phyloP scores from a whole-genome alignment of 2,113 vertebrate species.

The Campylomormyrus numenius region DNA sequence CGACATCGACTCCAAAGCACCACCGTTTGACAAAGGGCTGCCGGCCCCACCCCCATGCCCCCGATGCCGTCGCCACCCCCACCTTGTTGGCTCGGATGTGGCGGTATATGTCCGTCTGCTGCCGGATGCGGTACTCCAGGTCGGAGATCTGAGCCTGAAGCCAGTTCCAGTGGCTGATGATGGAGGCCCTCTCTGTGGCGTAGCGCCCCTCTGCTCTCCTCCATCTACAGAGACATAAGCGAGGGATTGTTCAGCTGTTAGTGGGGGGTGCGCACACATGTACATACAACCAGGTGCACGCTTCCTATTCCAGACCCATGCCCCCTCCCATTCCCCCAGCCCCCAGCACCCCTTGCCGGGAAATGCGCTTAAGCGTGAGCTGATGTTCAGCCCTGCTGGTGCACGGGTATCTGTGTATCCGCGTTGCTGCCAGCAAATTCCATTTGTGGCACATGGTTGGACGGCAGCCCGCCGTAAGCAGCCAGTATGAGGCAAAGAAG shows the following conservation, averaged over 20 bases:
- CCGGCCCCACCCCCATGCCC: neutral
- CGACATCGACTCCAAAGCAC: neutral
- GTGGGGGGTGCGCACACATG: neutral
- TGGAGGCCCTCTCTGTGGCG: slow-evolving; percentile 85
- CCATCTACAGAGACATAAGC: slow-evolving; percentile 62
- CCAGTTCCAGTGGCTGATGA: slow-evolving; percentile 99
- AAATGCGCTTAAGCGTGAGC: neutral
- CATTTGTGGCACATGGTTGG: neutral
- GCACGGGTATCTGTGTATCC: neutral
- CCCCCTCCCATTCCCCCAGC: neutral
- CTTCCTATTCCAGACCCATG: neutral
- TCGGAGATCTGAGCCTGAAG: slow-evolving; percentile 97
- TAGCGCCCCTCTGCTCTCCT: slow-evolving; percentile 88
- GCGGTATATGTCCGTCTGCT: slow-evolving; percentile 94
- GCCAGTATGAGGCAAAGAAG: neutral
- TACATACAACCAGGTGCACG: neutral
- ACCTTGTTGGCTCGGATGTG: slow-evolving; percentile 94
- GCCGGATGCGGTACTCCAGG: slow-evolving; percentile 95
- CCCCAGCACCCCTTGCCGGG: neutral
- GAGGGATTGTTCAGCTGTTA: neutral
- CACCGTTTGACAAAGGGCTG: neutral
- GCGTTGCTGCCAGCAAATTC: neutral
- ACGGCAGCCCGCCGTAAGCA: neutral
- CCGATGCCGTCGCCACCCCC: slow-evolving; percentile 23
- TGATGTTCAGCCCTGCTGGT: neutral